Base-by-base conservation (phyloP, 2,113 vertebrate genomes). In the Ageneiosus marmoratus region DNA sequence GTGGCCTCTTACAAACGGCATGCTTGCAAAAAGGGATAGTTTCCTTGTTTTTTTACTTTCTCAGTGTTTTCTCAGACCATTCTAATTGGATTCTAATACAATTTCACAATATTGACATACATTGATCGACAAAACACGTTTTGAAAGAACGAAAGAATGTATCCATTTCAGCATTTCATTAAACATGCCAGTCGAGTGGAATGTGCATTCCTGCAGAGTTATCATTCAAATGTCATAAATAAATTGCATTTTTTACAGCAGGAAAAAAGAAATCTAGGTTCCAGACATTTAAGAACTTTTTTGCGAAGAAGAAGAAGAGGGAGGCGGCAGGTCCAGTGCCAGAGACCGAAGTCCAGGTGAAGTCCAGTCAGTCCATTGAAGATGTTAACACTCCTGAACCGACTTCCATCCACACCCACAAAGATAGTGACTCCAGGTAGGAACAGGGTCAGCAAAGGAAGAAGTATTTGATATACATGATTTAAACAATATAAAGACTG, bases 211-310 rank as follows among this genome's bases (percentile, higher is more conserved):
- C 48, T 41, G n/a, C 15, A 27, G 13, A 29, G 11, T 41, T 37
- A 18, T 18, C 5, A 12, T 81, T 51, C 16, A 58, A 29, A 73
- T 80, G 4, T 84, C 29, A 2, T 76, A 37, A 76, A 63, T 76
- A 15, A 32, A 18, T 10, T 48, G 9, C 3, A 2, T 29, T 80
- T 85, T 84, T 79, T 86, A 69, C 89, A 55, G 27, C 87, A 98
- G 97, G 95, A 86, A 98, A 96, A 93, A 98, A 97, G 90, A 98
- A 96, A 91, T 97, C 95, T 74, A 97, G 94, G 91, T 98, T 99
- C 92, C 96, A 96, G 94, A 94, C 89, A 0, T 96, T 98, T 65
- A 98, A 95, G 89, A 96, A 92, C 63, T 95, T 98, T 78, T 99
- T 98, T 88, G 93, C 91, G 70, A 96, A 96, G 92, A 98, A 96